phyloP scores from a whole-genome alignment of 1,140 invertebrate species.

The Euschistus heros region DNA sequence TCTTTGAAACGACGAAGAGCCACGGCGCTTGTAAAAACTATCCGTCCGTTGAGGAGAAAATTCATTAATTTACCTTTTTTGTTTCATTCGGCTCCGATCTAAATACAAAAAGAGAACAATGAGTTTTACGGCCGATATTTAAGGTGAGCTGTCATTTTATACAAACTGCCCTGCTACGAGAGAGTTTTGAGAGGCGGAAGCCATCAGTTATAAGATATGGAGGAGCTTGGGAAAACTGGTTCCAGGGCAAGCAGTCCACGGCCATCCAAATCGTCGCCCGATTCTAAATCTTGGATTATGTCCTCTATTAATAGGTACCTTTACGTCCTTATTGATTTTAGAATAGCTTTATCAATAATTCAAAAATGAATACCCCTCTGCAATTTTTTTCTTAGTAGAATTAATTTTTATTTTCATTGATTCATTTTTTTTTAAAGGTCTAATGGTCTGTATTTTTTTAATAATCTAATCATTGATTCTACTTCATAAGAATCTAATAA shows the following conservation, averaged over 20 bases:
- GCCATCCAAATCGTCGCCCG: background rate
- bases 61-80: background rate
- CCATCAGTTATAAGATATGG: constrained; percentile 10
- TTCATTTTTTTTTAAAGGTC: too few relatives aligned
- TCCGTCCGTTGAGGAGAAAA: too few relatives aligned
- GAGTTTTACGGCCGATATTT: constrained; percentile 1
- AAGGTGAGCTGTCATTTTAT: constrained; percentile 8
- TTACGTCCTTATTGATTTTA: constrained; percentile 1
- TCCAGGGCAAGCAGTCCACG: background rate
- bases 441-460: too few relatives aligned
- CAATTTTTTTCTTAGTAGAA: too few relatives aligned
- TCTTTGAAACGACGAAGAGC: too few relatives aligned
- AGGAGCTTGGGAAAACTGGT: background rate
- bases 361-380: too few relatives aligned
- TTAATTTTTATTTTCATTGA: too few relatives aligned
- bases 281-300: background rate
- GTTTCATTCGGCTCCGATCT: background rate
- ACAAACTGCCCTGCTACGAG: constrained; percentile 1
- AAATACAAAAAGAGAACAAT: constrained; percentile 3
- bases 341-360: background rate
- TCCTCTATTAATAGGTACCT: background rate
- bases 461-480: too few relatives aligned
- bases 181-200: constrained; percentile 8
- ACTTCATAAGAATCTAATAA: too few relatives aligned
- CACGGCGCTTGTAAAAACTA: too few relatives aligned